Conservation (phyloP, 2,888 invertebrate species). For the Bugulina stolonifera region DNA sequence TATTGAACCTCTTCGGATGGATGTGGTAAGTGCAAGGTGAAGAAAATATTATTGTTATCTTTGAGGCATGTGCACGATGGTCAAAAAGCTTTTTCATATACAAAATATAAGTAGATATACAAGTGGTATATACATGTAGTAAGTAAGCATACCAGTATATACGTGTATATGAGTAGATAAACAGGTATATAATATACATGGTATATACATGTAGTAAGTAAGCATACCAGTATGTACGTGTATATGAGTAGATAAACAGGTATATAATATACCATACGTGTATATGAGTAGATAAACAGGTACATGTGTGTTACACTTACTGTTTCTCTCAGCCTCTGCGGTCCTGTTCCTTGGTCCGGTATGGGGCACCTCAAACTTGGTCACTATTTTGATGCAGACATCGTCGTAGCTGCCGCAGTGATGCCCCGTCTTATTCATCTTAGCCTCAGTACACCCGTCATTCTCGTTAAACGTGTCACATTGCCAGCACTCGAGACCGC, state of each 20-base stretch:
- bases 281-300: neutral
- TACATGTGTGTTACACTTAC: neutral
- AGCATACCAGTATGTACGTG: no score
- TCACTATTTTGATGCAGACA: constrained; percentile 24
- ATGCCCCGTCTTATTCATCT: neutral
- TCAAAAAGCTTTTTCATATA: no score
- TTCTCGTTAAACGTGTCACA: neutral
- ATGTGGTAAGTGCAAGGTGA: no score
- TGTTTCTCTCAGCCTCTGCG: neutral
- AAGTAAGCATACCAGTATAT: no score
- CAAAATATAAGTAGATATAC: no score
- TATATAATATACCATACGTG: no score
- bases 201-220: neutral
- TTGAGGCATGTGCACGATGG: no score
- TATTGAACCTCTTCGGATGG: no score
- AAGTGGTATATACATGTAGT: no score
- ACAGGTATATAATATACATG: neutral
- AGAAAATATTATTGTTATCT: no score
- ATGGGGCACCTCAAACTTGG: constrained; percentile 3
- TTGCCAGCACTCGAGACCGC: neutral
- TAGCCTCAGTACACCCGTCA: neutral
- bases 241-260: no score
- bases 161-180: neutral
- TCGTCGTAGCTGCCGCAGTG: neutral
- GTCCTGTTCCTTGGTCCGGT: constrained; percentile 14